Evolutionary conservation across 2,888 invertebrate genomes (phyloP), one percentile per base, ranked within the genome.

Genomic region (Parnassius apollo): DNA sequence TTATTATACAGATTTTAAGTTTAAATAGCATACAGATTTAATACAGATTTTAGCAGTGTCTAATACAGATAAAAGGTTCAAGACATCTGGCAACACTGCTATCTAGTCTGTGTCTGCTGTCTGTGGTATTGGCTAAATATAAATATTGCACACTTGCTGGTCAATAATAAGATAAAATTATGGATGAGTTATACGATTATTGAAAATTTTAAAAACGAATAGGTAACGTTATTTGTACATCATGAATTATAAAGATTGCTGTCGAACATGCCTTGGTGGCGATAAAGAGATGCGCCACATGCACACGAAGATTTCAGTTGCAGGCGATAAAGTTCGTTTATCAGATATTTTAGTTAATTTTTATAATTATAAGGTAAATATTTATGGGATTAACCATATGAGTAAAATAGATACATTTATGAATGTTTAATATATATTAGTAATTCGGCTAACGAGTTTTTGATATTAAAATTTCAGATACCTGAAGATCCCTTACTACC

Each of bases 281-380:
- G 79, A 78, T 42, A 85, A 82, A 71, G 85, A 87, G 72, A 89
- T 88, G 86, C 83, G 86, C 18, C 76, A 81, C 66, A 71, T 92
- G 54, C 75, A 85, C 65, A 77, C 86, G 1, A 66, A 69, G 44
- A 73, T 91, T 56, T 71, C 75, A 54, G 86, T 91, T 59, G 77
- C 83, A 42, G 87, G 88, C 9, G 78, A 83, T 56, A 78, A 84
- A 53, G 80, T 90, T 52, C 75, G 73, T 13, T 65, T 92, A 35
- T 73, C 86, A 7, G 86, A 88, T 74, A 87, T 92, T 69, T 76
- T 92, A 66, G 73, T 78, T 54, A 83, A 80, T 67, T 89, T 89
- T 71, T 91, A 91, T 65, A 78, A 80, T 68, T 91, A 75, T 62
- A 82, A 85, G 84, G 91, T 91, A 84, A 65, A 42, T 64, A 49